Conservation (phyloP, 2,797 vertebrate genomes). For the Basileuterus tristriatus region DNA sequence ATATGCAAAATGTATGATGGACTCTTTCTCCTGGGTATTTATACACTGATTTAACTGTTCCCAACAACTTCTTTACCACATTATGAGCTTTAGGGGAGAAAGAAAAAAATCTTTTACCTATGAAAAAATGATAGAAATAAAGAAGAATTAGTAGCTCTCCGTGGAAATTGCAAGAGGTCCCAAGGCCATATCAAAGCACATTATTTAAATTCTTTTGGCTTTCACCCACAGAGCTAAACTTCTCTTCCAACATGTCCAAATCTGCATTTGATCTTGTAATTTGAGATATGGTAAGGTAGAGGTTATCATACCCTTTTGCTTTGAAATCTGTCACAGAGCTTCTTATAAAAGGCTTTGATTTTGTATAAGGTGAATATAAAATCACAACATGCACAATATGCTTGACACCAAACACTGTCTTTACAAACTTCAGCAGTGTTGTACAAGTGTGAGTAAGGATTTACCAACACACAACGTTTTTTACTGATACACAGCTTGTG, state of each 20-base stretch:
- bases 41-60: conserved; percentile 54
- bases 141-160: conserved; percentile 23
- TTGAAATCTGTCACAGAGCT: neutral
- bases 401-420: neutral
- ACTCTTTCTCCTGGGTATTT: conserved; percentile 52
- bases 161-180: conserved; percentile 48
- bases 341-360: neutral
- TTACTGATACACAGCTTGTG: neutral
- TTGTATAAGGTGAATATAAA: neutral
- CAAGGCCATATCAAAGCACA: conserved; percentile 8
- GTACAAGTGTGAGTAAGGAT: neutral
- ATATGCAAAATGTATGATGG: conserved; percentile 45
- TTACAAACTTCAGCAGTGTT: fast-evolving
- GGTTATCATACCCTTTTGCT: neutral
- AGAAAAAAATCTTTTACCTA: neutral
- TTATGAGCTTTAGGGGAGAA: conserved; percentile 24
- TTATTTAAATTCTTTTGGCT: conserved; percentile 33
- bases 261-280: conserved; percentile 35
- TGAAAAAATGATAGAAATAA: conserved; percentile 30
- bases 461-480: neutral
- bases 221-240: neutral
- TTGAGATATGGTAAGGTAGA: conserved; percentile 1
- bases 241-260: neutral
- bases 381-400: neutral
- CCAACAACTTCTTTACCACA: conserved; percentile 1